Evolutionary conservation across 2,113 vertebrate genomes (phyloP).

Genomic region (Upupa epops): DNA sequence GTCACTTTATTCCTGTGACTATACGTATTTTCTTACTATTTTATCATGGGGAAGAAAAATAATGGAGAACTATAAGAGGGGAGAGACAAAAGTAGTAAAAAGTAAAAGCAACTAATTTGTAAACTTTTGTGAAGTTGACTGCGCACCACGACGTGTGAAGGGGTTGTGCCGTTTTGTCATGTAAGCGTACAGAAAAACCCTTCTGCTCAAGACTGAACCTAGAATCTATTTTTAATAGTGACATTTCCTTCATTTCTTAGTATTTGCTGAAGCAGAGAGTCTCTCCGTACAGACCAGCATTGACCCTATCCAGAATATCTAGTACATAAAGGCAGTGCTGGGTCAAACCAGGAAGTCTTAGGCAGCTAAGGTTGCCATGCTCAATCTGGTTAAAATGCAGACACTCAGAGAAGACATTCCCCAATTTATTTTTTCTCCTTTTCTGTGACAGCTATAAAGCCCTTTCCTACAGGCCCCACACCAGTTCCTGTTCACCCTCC

Average conservation of each 20-base stretch:
- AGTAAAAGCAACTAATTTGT: slow-evolving; percentile 9
- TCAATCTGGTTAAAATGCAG: neutral
- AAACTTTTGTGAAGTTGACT: slow-evolving; percentile 29
- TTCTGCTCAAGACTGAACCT: neutral
- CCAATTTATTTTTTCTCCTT: neutral
- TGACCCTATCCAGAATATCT: neutral
- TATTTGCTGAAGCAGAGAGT: neutral
- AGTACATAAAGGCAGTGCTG: neutral
- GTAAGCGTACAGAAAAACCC: neutral
- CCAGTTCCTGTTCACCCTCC: neutral
- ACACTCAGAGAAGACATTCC: accelerated
- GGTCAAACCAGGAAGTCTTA: neutral
- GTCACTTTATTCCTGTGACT: neutral
- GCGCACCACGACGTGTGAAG: neutral
- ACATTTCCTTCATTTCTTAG: neutral
- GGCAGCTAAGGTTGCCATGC: neutral
- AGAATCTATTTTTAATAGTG: neutral
- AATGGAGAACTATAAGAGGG: neutral
- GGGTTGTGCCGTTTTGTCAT: slow-evolving; percentile 40
- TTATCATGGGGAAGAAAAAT: neutral
- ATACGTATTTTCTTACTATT: neutral
- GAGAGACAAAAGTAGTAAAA: neutral
- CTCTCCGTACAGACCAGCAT: neutral
- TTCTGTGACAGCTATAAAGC: neutral
- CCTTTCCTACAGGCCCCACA: neutral